Evolutionary conservation across 2,888 invertebrate species (phyloP).

Genomic region (Platynereis dumerilii): DNA sequence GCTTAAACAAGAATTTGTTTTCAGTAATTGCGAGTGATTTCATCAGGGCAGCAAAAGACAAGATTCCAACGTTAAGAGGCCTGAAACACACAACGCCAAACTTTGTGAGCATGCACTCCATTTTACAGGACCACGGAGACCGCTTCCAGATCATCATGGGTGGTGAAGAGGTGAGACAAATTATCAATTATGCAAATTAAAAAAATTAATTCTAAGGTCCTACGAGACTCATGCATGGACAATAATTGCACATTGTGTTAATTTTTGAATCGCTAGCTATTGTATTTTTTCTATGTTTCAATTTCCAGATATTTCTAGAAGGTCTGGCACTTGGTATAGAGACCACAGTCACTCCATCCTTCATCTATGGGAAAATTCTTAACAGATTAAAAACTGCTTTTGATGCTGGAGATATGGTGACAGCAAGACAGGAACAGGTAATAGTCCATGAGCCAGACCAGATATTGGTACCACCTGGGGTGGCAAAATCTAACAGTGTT

Average conservation of each 20-base stretch:
- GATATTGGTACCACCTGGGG: too few species aligned
- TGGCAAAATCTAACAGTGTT: too few species aligned
- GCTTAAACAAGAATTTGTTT: too few species aligned
- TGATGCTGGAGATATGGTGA: constrained; percentile 49
- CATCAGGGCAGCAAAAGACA: constrained; percentile 65
- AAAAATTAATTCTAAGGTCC: too few species aligned
- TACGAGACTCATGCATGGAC: too few species aligned
- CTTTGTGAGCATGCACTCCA: constrained; percentile 44
- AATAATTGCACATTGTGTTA: too few species aligned
- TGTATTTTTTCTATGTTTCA: too few species aligned
- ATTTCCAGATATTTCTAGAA: constrained; percentile 49
- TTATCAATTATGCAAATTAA: too few species aligned
- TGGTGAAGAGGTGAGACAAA: constrained; percentile 47
- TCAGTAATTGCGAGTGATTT: constrained; percentile 45
- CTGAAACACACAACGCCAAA: constrained; percentile 75
- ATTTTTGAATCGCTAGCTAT: too few species aligned
- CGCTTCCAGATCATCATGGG: constrained; percentile 50
- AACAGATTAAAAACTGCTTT: constrained; percentile 48
- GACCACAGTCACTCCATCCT: constrained; percentile 46
- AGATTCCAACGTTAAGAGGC: constrained; percentile 78
- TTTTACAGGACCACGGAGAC: constrained; percentile 23
- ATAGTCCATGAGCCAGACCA: too few species aligned
- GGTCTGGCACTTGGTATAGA: constrained; percentile 49
- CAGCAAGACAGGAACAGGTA: constrained; percentile 45
- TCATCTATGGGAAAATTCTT: constrained; percentile 44